phyloP scores from a whole-genome alignment of 2,888 invertebrate genomes.

The Apomyelois bistriatella region DNA sequence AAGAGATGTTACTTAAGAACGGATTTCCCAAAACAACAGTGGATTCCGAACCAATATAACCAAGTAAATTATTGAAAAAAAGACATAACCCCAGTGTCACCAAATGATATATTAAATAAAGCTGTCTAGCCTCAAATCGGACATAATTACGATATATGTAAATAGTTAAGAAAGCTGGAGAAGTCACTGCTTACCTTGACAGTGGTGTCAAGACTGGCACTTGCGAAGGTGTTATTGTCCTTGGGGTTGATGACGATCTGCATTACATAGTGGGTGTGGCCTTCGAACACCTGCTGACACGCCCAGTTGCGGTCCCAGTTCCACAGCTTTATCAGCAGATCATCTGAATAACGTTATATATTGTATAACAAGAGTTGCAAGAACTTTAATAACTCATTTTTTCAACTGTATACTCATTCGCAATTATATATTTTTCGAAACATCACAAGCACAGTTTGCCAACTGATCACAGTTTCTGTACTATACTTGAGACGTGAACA shows the following conservation, averaged over 20 bases:
- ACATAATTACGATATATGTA: too few relatives aligned
- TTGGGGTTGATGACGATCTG: slow-evolving; percentile 99
- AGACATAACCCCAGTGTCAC: too few relatives aligned
- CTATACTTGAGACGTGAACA: slow-evolving; percentile 23
- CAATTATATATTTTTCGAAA: slow-evolving; percentile 59
- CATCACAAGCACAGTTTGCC: slow-evolving; percentile 66
- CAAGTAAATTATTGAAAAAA: too few relatives aligned
- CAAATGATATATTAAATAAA: too few relatives aligned
- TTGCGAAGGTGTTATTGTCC: slow-evolving; percentile 99
- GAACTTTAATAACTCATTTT: slow-evolving; percentile 75
- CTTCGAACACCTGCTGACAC: slow-evolving; percentile 99
- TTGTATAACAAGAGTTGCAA: too few relatives aligned
- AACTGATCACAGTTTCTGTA: slow-evolving; percentile 45
- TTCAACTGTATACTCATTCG: slow-evolving; percentile 77
- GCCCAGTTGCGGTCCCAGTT: slow-evolving; percentile 99
- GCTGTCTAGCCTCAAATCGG: too few relatives aligned
- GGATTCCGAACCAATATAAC: too few relatives aligned
- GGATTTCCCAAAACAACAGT: too few relatives aligned
- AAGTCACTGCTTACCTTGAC: slow-evolving; percentile 83
- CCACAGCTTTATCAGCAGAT: slow-evolving; percentile 99
- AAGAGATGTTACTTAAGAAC: too few relatives aligned
- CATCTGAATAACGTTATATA: slow-evolving; percentile 82
- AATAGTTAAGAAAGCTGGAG: too few relatives aligned
- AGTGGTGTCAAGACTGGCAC: slow-evolving; percentile 98
- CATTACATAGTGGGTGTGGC: slow-evolving; percentile 99